phyloP scores from a whole-genome alignment of 2,888 invertebrate genomes.

The Pycnomerus fuliginosus region DNA sequence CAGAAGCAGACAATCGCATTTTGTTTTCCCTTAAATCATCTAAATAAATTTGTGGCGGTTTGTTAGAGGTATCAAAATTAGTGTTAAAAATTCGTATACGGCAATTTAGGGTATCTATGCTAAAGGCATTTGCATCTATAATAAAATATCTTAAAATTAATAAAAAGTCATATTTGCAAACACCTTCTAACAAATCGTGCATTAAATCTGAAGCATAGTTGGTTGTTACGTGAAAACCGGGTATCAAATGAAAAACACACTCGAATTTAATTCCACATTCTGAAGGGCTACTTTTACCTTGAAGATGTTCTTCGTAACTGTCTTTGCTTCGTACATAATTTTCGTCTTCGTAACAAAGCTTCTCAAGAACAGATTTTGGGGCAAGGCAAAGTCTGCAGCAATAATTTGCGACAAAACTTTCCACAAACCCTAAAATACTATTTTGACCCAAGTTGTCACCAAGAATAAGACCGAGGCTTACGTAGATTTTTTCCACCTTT shows the following conservation, averaged over 20 bases:
- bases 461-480: background rate
- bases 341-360: too few relatives aligned
- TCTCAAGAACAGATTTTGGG: too few relatives aligned
- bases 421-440: conserved; percentile 12
- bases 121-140: conserved; percentile 3
- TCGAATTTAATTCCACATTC: conserved; percentile 5
- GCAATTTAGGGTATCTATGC: conserved; percentile 10
- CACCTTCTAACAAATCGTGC: conserved; percentile 25
- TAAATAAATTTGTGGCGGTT: background rate
- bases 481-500: background rate
- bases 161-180: conserved; percentile 12
- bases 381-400: conserved; percentile 20
- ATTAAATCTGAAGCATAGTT: conserved; percentile 18
- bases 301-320: too few relatives aligned
- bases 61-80: background rate
- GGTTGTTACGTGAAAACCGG: conserved; percentile 12
- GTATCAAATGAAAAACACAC: conserved; percentile 1
- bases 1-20: conserved; percentile 8
- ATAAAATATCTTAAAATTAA: conserved; percentile 9
- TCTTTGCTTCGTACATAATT: background rate
- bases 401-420: conserved; percentile 14
- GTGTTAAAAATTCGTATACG: background rate
- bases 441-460: conserved; percentile 21
- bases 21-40: conserved; percentile 3
- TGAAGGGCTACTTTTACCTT: too few relatives aligned